phyloP scores from a whole-genome alignment of 1,140 invertebrate species.

The Mamestra configurata region DNA sequence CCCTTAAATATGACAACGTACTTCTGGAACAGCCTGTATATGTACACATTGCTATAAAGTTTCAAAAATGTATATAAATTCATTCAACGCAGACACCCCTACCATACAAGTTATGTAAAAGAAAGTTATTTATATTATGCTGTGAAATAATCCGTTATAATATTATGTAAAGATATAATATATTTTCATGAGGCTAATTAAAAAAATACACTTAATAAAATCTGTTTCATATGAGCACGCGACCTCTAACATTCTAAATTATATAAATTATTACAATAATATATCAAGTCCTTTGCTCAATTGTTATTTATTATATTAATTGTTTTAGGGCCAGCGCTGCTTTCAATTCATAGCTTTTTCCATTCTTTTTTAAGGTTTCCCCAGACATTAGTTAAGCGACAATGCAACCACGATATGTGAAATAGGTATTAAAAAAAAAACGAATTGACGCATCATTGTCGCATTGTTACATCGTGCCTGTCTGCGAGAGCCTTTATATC shows the following conservation, averaged over 20 bases:
- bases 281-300: slow-evolving; percentile 46
- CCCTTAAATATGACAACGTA: too few relatives aligned
- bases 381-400: too few relatives aligned
- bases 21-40: neutral
- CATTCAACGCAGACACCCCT: slow-evolving; percentile 16
- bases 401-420: too few relatives aligned
- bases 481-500: too few relatives aligned
- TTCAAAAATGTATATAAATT: neutral
- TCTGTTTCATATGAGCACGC: slow-evolving; percentile 45
- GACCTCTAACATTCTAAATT: slow-evolving; percentile 47
- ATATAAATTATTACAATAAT: slow-evolving; percentile 43
- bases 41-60: neutral
- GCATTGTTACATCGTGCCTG: too few relatives aligned
- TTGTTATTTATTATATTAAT: slow-evolving; percentile 41
- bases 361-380: neutral
- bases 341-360: neutral
- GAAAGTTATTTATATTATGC: slow-evolving; percentile 39
- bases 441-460: too few relatives aligned
- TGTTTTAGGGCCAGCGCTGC: slow-evolving; percentile 1
- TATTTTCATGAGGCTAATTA: slow-evolving; percentile 42
- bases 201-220: slow-evolving; percentile 34
- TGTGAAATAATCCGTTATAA: slow-evolving; percentile 30
- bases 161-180: slow-evolving; percentile 48
- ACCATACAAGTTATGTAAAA: slow-evolving; percentile 6
- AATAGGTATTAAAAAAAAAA: too few relatives aligned